A percentile compares a stretch with the other conserved stretches of the same genome.
Conservation (phyloP, 2,113 vertebrate genomes). For the Dasyornis broadbenti region DNA sequence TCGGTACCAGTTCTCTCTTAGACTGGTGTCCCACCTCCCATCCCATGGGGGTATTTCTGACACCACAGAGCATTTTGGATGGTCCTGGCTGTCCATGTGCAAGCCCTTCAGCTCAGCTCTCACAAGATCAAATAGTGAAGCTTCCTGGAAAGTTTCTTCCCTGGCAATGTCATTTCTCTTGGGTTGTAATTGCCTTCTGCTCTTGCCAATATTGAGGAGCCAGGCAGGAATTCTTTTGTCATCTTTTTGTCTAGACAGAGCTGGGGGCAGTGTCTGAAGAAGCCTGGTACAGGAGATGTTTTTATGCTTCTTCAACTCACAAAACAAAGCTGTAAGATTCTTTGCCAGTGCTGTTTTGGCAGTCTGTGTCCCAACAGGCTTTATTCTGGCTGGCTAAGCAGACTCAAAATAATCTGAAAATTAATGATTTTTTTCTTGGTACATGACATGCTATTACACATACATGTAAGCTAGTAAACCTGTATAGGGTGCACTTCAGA, state of each 20-base stretch:
- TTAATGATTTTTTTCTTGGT: not conserved
- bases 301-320: not conserved
- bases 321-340: not conserved
- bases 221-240: not conserved
- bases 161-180: not conserved
- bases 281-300: not conserved
- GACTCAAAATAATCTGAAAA: not conserved
- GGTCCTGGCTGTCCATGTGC: not conserved
- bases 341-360: not conserved
- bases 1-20: not conserved
- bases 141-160: not conserved
- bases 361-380: not conserved
- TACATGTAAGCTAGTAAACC: not conserved
- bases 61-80: not conserved
- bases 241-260: slow-evolving; percentile 47
- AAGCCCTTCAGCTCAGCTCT: not conserved
- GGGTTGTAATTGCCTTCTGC: not conserved
- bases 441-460: not conserved
- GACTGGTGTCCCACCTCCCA: not conserved
- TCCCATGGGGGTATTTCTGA: accelerated
- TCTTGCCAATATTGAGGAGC: not conserved
- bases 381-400: not conserved
- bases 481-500: not conserved
- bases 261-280: not conserved
- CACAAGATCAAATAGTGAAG: not conserved